Evolutionary conservation across 2,113 vertebrate species (phyloP), one percentile per base, ranked within the genome.

Genomic region (Oreochromis niloticus): DNA sequence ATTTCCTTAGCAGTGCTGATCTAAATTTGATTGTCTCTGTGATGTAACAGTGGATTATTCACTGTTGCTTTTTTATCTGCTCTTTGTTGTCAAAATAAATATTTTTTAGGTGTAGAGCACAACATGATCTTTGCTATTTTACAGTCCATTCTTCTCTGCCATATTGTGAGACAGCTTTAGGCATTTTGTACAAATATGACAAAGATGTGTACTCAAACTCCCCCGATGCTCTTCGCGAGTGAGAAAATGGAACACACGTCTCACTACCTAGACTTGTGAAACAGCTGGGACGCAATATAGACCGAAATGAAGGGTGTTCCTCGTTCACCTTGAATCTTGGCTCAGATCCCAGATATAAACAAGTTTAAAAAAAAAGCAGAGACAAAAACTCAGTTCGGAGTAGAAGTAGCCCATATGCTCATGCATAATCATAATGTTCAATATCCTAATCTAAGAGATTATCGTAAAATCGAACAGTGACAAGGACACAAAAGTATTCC

Each of bases 381-480:
- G 66, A 89, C 81, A 90, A 79, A 87, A 94, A 86, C 87, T 91
- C 48, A 5, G 66, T 75, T 89, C 6, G 50, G 86, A 79, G 87
- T 83, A 81, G 88, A 89, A 85, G 81, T 81, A 79, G 88, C 79
- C 92, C 94, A 94, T 95, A 95, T 95, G 94, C 93, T 96, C 93
- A 94, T 95, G 92, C 92, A 95, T 96, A 95, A 94, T 93, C 92
- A 95, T 90, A 93, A 93, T 85, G 84, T 88, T 93, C 92, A 95
- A 92, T 93, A 93, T 93, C 88, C 86, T 95, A 95, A 94, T 95
- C 93, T 95, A 93, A 89, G 91, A 95, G 91, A 95, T 95, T 95
- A 95, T 95, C 88, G 82, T 92, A 91, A 94, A 94, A 94, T 93
- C 83, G 80, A 93, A 94, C 88, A 61, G 73, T 94, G 92, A 93